Conservation (phyloP, 2,888 invertebrate species). For the Xylocampa areola region DNA sequence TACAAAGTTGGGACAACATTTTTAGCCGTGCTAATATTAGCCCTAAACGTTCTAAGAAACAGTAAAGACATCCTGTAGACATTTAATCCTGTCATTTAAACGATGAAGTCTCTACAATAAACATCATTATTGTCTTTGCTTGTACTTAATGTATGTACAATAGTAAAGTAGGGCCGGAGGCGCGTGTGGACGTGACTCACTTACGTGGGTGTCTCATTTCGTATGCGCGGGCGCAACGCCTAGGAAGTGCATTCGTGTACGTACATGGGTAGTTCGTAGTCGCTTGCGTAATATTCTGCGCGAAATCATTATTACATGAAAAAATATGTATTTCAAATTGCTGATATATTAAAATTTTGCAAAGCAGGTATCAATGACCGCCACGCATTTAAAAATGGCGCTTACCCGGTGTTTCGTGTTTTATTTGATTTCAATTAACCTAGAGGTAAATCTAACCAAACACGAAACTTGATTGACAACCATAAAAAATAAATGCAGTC, state of each 20-base stretch:
- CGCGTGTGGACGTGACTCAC: constrained; percentile 74
- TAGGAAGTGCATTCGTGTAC: constrained; percentile 82
- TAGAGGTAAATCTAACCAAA: constrained; percentile 37
- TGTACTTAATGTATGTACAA: constrained; percentile 57
- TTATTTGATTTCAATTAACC: constrained; percentile 48
- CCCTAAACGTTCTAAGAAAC: constrained; percentile 61
- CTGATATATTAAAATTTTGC: constrained; percentile 8
- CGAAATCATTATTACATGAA: constrained; percentile 56
- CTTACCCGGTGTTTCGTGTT: constrained; percentile 21
- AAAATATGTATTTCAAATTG: constrained; percentile 12
- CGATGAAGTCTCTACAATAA: constrained; percentile 62
- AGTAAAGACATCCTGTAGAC: constrained; percentile 70
- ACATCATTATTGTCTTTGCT: constrained; percentile 67
- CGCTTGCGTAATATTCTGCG: constrained; percentile 64
- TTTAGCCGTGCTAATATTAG: constrained; percentile 51
- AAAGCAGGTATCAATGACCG: constrained; percentile 29
- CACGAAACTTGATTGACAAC: constrained; percentile 48
- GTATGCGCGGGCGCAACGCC: constrained; percentile 78
- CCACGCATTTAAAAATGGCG: constrained; percentile 14
- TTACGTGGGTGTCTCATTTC: constrained; percentile 78
- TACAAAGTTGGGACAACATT: constrained; percentile 45
- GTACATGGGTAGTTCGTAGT: constrained; percentile 55
- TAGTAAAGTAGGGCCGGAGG: constrained; percentile 60
- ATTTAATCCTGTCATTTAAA: constrained; percentile 64
- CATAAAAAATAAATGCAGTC: constrained; percentile 54